Percentiles rank a stretch among this genome's conserved stretches.
phyloP scores from a whole-genome alignment of 2,113 vertebrate species.

The Notothenia coriiceps region DNA sequence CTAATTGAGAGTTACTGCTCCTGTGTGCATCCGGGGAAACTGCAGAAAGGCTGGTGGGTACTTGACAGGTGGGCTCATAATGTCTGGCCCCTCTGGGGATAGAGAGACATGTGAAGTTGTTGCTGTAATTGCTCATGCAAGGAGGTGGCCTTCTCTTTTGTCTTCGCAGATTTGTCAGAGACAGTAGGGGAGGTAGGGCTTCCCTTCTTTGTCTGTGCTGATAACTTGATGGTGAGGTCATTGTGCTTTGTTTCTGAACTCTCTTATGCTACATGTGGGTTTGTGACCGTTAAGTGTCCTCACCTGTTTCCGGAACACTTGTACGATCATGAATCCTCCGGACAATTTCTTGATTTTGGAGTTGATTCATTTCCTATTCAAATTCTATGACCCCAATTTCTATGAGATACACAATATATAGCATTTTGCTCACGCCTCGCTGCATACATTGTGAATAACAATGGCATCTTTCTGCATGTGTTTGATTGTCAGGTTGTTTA shows the following conservation, averaged over 20 bases:
- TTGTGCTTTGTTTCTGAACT: slow-evolving; percentile 9
- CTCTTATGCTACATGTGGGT: neutral
- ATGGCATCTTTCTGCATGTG: slow-evolving; percentile 39
- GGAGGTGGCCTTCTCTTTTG: slow-evolving; percentile 59
- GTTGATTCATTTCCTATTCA: neutral
- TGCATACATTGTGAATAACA: slow-evolving; percentile 44
- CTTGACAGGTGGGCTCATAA: slow-evolving; percentile 78
- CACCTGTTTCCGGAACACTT: neutral
- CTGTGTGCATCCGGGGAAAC: slow-evolving; percentile 41
- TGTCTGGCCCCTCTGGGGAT: slow-evolving; percentile 56
- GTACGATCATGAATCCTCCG: neutral
- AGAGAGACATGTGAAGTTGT: slow-evolving; percentile 67
- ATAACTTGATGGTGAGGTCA: slow-evolving; percentile 45
- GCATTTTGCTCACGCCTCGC: slow-evolving; percentile 9
- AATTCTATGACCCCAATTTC: neutral
- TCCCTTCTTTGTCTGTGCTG: slow-evolving; percentile 38
- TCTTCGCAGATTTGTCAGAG: slow-evolving; percentile 46
- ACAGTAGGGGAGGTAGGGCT: slow-evolving; percentile 1
- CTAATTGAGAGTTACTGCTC: slow-evolving; percentile 65
- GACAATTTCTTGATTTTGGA: neutral
- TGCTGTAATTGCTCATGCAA: slow-evolving; percentile 73
- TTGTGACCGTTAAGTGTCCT: neutral
- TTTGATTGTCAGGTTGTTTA: slow-evolving; percentile 50
- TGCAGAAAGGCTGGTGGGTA: slow-evolving; percentile 35
- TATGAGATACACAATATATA: slow-evolving; percentile 1